Evolutionary conservation across 1,140 invertebrate species (phyloP), one percentile per base, ranked within the genome.

Genomic region (Physella acuta): DNA sequence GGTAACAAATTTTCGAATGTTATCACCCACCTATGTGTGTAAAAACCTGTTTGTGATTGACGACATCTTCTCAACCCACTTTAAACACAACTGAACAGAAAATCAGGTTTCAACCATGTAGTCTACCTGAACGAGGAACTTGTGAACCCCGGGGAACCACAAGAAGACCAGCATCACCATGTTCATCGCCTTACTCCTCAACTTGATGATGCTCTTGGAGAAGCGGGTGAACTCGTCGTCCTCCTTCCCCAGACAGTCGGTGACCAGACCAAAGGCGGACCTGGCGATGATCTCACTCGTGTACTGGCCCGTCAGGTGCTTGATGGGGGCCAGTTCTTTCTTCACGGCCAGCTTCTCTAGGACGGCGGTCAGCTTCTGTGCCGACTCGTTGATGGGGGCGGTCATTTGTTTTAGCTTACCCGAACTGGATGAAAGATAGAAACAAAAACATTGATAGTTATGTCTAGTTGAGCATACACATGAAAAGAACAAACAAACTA

Each of bases 221-320:
- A 37, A 66, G 16, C 3, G 20, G 34, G 64, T 66, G 33, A 66
- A 66, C 36, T 66, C 39, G 24, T 55, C 51, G 20, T 66, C 51
- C 28, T 61, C 59, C 2, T 53, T 44, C 17, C 64, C 64, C 26
- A 66, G 39, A 28, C 51, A 56, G 1, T 66, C 24, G 11, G 64
- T 33, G 0, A 37, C 0, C 17, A 66, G 16, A 52, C 64, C 64
- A 39, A 66, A 66, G n/a, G 51, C 64, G 34, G 64, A 56, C 36
- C 36, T 66, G 31, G 64, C 64, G 1, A 66, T 66, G 28, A 66
- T 66, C 26, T 55, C 64, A n/a, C 39, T 56, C 1, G 51, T 56
- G 34, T 66, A 66, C 16, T 55, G 51, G 3, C 64, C 64, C 24
- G 34, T 37, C 8, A 30, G 3, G 39, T 66, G n/a, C 20, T 39